Base-by-base conservation (phyloP, 2,113 vertebrate species). In the Probosciger aterrimus region DNA sequence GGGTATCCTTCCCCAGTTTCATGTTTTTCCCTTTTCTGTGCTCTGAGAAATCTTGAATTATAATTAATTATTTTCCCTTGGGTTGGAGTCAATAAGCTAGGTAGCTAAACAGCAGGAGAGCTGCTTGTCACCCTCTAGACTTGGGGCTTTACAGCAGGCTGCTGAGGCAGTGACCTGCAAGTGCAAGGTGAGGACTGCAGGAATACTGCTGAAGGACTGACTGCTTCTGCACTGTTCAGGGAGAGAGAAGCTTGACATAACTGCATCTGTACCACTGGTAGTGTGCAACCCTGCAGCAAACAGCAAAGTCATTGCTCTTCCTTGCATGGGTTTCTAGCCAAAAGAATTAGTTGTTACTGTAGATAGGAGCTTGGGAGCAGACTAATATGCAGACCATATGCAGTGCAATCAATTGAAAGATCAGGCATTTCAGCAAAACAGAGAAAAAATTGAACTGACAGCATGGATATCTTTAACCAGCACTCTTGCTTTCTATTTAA, bases 351-450 rank as follows among this genome's bases (percentile, higher is more conserved):
- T 6, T 62, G 43, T 67, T 53, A 15, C 50, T 68, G 57, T 33
- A 88, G 37, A 68, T 7, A 31, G 53, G 49, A 88, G 47, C 5
- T 70, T 71, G 39, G 24, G 33, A 79, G 15, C 1, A 22, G 41
- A 63, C 16, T 5, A 1, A 1, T 39, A n/a, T 35, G 33, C 11
- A 35, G 33, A 24, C 14, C 8, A 70, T 33, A 39, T 1, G 7
- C n/a, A 82, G 9, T 19, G 31, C 39, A 71, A 43, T 53, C 49
- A 35, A 67, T 6, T 2, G 62, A 75, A 76, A 90, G 22, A 59
- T 33, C 19, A 18, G 44, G 22, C 2, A 57, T 83, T 80, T 74
- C 49, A 43, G n/a, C 23, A 63, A 84, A 92, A 75, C 3, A 37
- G 39, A 46, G 33, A 59, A 53, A 49, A 59, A 74, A 70, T 16